These are phyloP conservation scores for Mesoclemmys tuberculata DNA, from an alignment of 2,113 vertebrate species.

Conservation along the genomic window DNA sequence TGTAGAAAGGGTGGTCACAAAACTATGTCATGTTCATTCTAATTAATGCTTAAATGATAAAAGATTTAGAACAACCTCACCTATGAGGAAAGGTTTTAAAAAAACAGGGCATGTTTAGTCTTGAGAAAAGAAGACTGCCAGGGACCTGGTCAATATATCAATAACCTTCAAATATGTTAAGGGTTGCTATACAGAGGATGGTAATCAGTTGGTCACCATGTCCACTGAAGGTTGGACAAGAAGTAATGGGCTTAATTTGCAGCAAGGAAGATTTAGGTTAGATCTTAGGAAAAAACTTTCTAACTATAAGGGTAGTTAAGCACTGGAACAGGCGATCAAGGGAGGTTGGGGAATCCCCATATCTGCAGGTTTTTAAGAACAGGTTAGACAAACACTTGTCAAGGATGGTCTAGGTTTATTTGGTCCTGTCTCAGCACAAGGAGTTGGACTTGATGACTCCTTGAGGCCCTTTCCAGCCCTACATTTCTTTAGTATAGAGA, in stretches of 20 bases:
- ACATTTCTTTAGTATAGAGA: neutral
- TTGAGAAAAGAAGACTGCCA: neutral
- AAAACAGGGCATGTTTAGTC: neutral
- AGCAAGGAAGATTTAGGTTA: neutral
- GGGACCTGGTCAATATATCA: neutral
- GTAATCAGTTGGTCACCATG: neutral
- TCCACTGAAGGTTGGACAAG: neutral
- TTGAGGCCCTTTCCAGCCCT: neutral
- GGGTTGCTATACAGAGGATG: neutral
- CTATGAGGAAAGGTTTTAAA: neutral
- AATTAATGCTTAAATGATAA: neutral
- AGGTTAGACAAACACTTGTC: neutral
- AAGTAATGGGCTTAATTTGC: neutral
- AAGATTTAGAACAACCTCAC: neutral
- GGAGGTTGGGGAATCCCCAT: neutral
- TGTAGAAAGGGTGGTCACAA: neutral
- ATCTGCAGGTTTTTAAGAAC: neutral
- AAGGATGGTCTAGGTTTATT: neutral
- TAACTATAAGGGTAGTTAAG: neutral
- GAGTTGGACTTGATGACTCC: neutral
- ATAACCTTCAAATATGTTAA: neutral
- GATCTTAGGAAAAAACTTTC: neutral
- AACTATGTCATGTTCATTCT: neutral
- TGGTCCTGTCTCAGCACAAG: neutral
- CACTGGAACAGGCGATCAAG: neutral